phyloP scores from a whole-genome alignment of 2,113 vertebrate species.

The Columba livia region DNA sequence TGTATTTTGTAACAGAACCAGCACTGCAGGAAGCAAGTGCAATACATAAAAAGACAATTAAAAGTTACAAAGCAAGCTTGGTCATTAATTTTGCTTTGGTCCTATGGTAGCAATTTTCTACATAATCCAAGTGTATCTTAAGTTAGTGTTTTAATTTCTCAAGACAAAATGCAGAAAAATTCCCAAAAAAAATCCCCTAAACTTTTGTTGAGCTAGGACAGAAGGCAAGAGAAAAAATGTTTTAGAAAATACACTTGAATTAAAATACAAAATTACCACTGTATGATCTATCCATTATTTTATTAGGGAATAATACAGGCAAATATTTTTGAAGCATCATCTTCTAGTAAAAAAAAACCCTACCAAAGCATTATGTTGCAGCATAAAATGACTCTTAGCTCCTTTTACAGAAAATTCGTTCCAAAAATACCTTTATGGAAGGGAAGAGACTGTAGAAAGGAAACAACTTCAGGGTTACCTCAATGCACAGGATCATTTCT shows the following conservation, averaged over 20 bases:
- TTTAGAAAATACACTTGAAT: not conserved
- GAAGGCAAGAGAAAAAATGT: not conserved
- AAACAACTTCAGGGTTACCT: not conserved
- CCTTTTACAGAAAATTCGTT: not conserved
- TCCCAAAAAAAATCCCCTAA: not conserved
- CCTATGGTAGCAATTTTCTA: not conserved
- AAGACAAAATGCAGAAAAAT: not conserved
- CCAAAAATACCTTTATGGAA: not conserved
- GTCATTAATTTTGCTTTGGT: not conserved
- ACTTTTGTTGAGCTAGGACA: not conserved
- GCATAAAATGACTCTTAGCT: not conserved
- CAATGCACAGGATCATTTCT: not conserved
- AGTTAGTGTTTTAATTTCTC: not conserved
- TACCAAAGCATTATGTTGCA: not conserved
- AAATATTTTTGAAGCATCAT: not conserved
- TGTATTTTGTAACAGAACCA: not conserved
- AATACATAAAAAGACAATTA: not conserved
- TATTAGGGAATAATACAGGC: not conserved
- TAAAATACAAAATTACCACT: not conserved
- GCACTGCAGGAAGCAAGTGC: not conserved
- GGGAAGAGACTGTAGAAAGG: not conserved
- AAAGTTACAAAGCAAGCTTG: not conserved
- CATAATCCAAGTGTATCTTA: not conserved
- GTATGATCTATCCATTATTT: not conserved
- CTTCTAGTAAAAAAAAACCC: not conserved